A percentile compares a stretch with the other conserved stretches of the same genome.
Evolutionary conservation across 2,113 vertebrate species (phyloP).

Genomic region (Mungos mungo): DNA sequence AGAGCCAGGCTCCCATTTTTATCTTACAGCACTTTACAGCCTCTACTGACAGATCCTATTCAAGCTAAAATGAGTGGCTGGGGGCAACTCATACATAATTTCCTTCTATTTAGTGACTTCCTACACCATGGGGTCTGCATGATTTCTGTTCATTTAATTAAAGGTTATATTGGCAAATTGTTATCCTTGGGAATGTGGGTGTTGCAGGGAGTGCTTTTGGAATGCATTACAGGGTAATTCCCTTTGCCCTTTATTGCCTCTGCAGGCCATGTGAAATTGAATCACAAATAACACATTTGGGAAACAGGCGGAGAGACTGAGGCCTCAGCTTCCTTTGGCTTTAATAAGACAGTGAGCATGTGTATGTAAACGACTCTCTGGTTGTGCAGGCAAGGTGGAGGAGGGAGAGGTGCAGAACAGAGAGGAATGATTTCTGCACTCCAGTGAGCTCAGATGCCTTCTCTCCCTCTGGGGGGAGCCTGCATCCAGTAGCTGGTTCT

Average conservation of each 20-base stretch:
- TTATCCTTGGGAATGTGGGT: constrained; percentile 63
- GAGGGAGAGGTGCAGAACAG: constrained; percentile 50
- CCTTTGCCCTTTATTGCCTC: constrained; percentile 60
- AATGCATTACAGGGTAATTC: constrained; percentile 74
- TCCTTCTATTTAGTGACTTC: constrained; percentile 74
- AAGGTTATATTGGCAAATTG: constrained; percentile 75
- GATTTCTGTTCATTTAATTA: constrained; percentile 75
- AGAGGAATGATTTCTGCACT: constrained; percentile 14
- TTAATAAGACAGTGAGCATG: not conserved
- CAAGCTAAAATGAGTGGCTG: constrained; percentile 74
- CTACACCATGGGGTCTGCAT: constrained; percentile 59
- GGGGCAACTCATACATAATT: constrained; percentile 75
- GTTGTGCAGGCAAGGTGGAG: not conserved
- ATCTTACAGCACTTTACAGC: constrained; percentile 51
- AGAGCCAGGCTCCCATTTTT: constrained; percentile 4
- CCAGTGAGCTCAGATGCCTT: not conserved
- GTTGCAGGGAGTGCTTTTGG: constrained; percentile 51
- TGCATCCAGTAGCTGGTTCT: constrained; percentile 24
- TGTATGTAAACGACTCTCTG: constrained; percentile 53
- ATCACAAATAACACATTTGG: constrained; percentile 65
- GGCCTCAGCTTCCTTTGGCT: constrained; percentile 57
- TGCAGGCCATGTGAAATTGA: constrained; percentile 52
- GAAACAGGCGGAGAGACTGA: constrained; percentile 49
- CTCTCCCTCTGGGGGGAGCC: not conserved
- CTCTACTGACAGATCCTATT: constrained; percentile 65